These are phyloP conservation scores for Spondyliosoma cantharus DNA, from an alignment of 2,797 vertebrate species.

Conservation along the genomic window DNA sequence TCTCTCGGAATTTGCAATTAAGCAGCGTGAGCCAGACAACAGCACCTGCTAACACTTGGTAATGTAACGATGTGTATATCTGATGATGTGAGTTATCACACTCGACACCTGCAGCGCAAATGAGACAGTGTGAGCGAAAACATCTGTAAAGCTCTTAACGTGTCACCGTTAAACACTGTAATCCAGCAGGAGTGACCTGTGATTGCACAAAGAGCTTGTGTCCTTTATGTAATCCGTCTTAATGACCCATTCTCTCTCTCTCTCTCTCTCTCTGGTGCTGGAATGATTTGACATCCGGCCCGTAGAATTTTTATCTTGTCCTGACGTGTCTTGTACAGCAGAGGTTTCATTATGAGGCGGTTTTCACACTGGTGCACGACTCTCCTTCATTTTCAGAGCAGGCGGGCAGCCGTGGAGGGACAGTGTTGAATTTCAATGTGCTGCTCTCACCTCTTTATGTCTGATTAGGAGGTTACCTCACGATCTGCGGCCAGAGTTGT, in stretches of 20 bases:
- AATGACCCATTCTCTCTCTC: not conserved
- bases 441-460: conserved; percentile 21
- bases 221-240: not conserved
- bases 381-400: conserved; percentile 17
- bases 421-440: conserved; percentile 36
- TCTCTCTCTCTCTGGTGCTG: not conserved
- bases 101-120: conserved; percentile 34
- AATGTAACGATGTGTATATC: conserved; percentile 34
- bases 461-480: conserved; percentile 27
- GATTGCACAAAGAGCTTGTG: not conserved
- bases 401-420: conserved; percentile 1
- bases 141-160: conserved; percentile 20
- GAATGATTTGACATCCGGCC: not conserved
- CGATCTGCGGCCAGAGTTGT: conserved; percentile 11
- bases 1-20: conserved; percentile 25
- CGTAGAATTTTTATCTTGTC: not conserved
- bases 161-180: conserved; percentile 2
- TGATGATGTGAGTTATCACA: conserved; percentile 17
- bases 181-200: not conserved
- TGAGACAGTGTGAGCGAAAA: conserved; percentile 6
- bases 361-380: not conserved
- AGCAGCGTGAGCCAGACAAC: conserved; percentile 26
- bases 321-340: not conserved
- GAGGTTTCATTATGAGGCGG: conserved; percentile 11
- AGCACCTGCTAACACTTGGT: conserved; percentile 27